phyloP scores from a whole-genome alignment of 1,140 invertebrate species.

The Nephila pilipes region DNA sequence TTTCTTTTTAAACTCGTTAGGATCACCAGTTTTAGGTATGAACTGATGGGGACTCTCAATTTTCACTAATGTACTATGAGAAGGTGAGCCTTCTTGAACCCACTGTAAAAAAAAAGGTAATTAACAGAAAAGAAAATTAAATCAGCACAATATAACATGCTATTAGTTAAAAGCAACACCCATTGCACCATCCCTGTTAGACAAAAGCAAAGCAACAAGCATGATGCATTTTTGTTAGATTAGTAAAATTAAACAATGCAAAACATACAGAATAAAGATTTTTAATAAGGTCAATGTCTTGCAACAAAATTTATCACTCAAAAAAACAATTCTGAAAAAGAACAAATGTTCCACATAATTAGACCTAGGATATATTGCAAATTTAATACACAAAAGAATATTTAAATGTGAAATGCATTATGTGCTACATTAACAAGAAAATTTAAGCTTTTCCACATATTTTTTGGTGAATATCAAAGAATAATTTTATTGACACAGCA shows the following conservation, averaged over 20 bases:
- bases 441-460: no score
- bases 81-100: constrained; percentile 95
- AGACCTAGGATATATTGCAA: not conserved
- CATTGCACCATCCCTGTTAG: constrained; percentile 42
- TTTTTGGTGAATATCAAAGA: no score
- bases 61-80: constrained; percentile 94
- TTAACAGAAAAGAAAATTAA: not conserved
- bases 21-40: constrained; percentile 97
- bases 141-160: not conserved
- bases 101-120: constrained; percentile 86
- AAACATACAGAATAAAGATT: no score
- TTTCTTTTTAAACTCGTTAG: constrained; percentile 97
- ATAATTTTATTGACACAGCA: no score
- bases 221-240: constrained; percentile 26
- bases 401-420: no score
- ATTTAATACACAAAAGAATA: no score
- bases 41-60: constrained; percentile 97
- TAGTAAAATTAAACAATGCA: not conserved
- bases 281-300: not conserved
- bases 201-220: constrained; percentile 53
- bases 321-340: not conserved
- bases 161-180: constrained; percentile 7
- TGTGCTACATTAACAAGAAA: no score
- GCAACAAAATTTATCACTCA: not conserved
- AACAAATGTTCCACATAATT: not conserved